Conservation (phyloP, 1,140 invertebrate species). For the Paralvinella palmiformis region DNA sequence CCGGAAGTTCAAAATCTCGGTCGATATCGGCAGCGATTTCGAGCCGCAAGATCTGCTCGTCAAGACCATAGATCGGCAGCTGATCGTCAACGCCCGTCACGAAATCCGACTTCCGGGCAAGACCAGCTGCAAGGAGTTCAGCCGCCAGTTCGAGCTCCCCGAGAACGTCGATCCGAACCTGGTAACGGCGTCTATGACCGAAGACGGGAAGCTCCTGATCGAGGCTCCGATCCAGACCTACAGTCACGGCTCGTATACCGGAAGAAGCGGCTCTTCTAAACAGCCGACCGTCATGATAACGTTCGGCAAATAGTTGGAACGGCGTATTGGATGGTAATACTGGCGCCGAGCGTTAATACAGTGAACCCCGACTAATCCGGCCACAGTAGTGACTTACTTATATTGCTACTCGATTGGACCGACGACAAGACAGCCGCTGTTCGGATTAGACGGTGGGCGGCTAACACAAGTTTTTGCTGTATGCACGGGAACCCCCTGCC, state of each 20-base stretch:
- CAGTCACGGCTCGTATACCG: constrained; percentile 11
- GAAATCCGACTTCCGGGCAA: constrained; percentile 41
- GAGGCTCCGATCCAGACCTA: constrained; percentile 38
- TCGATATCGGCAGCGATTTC: constrained; percentile 41
- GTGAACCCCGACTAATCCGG: too few species aligned
- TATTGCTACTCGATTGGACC: too few species aligned
- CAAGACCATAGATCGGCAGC: constrained; percentile 43
- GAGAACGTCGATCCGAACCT: constrained; percentile 44
- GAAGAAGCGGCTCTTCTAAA: constrained; percentile 10
- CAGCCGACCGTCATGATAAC: constrained; percentile 17
- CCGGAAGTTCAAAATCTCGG: constrained; percentile 36
- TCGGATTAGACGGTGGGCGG: too few species aligned
- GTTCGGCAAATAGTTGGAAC: too few species aligned
- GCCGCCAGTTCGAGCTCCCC: constrained; percentile 48
- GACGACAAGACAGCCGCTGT: too few species aligned
- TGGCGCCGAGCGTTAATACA: too few species aligned
- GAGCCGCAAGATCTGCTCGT: constrained; percentile 45
- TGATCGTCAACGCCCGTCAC: constrained; percentile 45
- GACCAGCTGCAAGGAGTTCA: constrained; percentile 47
- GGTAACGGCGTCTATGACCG: constrained; percentile 44
- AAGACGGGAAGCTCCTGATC: constrained; percentile 42
- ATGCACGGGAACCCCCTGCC: too few species aligned
- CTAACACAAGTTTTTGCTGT: too few species aligned
- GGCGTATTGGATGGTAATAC: too few species aligned
- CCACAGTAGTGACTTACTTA: too few species aligned